Evolutionary conservation across 35 echinoderm and acorn worm species (phyloP), one percentile per base, ranked within the genome.

Genomic region (Patiria miniata): DNA sequence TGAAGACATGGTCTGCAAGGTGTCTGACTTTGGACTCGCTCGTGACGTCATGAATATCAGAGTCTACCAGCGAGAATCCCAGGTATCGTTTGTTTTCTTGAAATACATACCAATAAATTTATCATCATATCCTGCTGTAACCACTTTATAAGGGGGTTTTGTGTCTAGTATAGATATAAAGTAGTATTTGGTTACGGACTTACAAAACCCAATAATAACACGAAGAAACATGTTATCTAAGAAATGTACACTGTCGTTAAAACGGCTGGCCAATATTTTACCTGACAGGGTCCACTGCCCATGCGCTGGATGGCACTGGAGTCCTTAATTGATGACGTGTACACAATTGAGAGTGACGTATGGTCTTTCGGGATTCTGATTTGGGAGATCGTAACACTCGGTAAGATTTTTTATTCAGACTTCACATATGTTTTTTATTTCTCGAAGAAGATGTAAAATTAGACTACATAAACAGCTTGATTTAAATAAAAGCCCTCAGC

Each of bases 221-320:
- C 0, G 52, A 55, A 14, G 21, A 9, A 55, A 9, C 52, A 55
- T 55, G 52, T 19, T 14, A 22, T 6, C 18, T 22, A 7, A 61
- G 19, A 61, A 6, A 61, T 30, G 6, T 61, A 26, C 34, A 21
- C 61, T 34, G 34, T 2, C 28, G 61, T 32, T 5, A 60, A 69
- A 69, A 1, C 14, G 8, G 9, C 29, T 28, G 23, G 14, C 26
- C 7, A 12, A 28, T 7, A 16, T 14, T 32, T 73, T 26, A 26
- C 34, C 3, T 73, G 23, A 73, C 65, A 73, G 65, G 65, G 65
- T 10, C 65, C 65, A 34, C 65, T 92, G 2, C 91, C 94, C 37
- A 79, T 97, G 9, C 59, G 94, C 12, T 97, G 94, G 94, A 93
- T 97, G 94, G 89, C 94, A 14, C 82, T 84, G 16, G 94, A 97